Base-by-base conservation (phyloP, 2,888 invertebrate genomes). In the Alentia gelatinosa region DNA sequence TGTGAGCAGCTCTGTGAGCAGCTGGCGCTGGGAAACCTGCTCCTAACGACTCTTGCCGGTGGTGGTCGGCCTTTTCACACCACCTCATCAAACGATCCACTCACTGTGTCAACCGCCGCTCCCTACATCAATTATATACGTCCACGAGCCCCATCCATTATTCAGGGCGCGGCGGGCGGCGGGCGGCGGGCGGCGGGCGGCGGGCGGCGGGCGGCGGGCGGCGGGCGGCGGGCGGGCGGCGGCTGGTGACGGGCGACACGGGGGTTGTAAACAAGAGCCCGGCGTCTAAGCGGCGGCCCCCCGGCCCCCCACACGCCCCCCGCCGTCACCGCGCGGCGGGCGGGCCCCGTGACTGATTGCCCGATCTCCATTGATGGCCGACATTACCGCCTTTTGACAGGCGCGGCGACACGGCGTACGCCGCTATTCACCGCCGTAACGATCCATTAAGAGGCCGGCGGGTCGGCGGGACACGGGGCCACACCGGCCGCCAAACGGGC, bases 81-180 rank as follows among this genome's bases (percentile, higher is more conserved):
- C 79, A 79, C 79, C 79, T 79, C 79, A 79, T 79, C 79, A 79
- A 79, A 79, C 79, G 79, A 79, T 79, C 79, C 79, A 79, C 79
- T 79, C 39, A 37, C 23, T 79, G 79, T 79, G 79, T 79, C 79
- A 79, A 79, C 79, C 79, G 79, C 79, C 37, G 37, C 79, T 79
- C 79, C 23, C 79, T 79, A 79, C 79, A 79, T 79, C 79, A 79
- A 79, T 79, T 79, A 79, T 79, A 79, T 79, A 79, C 39, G 23
- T 35, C 4, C 4, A 19, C 68, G 79, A 15, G 37, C 79, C 3
- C 74, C 37, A 79, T 79, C 79, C 39, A 79, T 79, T 79, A 79
- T 79, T 79, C 79, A 79, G 39, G 5, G 47, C n/a, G 15, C 9
- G 63, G 63, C 15, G 5, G 15, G n/a, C n/a, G n/a, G n/a, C n/a